phyloP scores from a whole-genome alignment of 1,140 invertebrate genomes.

The Calephelis virginiensis region DNA sequence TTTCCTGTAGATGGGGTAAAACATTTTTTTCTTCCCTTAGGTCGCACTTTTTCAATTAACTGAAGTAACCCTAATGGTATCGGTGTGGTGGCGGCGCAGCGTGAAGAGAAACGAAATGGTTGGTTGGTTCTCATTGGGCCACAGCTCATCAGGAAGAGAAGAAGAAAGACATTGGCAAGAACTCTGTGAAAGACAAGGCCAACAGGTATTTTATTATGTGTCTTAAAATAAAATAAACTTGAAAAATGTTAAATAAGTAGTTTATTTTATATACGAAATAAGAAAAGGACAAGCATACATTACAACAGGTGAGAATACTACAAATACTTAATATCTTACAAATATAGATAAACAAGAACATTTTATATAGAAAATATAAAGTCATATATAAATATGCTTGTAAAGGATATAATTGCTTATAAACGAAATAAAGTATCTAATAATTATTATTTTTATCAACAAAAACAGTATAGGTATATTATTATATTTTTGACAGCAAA shows the following conservation, averaged over 20 bases:
- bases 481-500: too few species aligned
- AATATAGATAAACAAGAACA: too few species aligned
- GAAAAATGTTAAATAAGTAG: not conserved
- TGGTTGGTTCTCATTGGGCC: slow-evolving; percentile 95
- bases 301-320: too few species aligned
- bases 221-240: not conserved
- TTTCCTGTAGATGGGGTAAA: not conserved
- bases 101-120: slow-evolving; percentile 98
- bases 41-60: slow-evolving; percentile 96
- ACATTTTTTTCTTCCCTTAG: slow-evolving; percentile 66
- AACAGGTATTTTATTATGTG: slow-evolving; percentile 48
- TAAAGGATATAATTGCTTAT: too few species aligned
- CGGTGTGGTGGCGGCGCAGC: slow-evolving; percentile 93
- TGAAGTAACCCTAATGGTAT: slow-evolving; percentile 96
- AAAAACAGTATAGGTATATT: too few species aligned
- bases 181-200: slow-evolving; percentile 83
- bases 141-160: slow-evolving; percentile 94
- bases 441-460: too few species aligned
- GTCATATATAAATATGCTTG: too few species aligned
- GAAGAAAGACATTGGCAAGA: slow-evolving; percentile 97
- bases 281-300: too few species aligned
- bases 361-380: too few species aligned
- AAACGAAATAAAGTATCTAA: too few species aligned
- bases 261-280: too few species aligned
- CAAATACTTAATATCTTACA: too few species aligned